phyloP scores from a whole-genome alignment of 2,797 vertebrate species.

The Lepilemur ruficaudatus region DNA sequence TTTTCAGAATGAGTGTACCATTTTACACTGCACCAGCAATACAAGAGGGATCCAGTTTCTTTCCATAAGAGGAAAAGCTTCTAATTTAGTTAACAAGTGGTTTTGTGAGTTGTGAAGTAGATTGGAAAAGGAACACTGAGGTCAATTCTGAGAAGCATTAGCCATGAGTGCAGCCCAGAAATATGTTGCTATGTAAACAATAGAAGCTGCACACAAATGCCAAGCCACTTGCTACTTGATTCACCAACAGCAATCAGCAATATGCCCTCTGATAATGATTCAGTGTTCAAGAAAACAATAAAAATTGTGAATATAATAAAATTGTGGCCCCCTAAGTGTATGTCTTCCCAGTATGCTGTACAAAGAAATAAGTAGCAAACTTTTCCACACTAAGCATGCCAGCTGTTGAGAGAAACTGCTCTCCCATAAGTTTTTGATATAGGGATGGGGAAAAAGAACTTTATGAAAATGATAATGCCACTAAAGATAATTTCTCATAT shows the following conservation, averaged over 20 bases:
- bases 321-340: background rate
- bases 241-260: background rate
- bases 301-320: background rate
- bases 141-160: conserved; percentile 3
- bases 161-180: background rate
- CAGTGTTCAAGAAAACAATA: background rate
- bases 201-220: background rate
- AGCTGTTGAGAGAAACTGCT: conserved; percentile 29
- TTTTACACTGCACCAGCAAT: conserved; percentile 16
- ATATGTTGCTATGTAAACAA: conserved; percentile 28
- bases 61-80: background rate
- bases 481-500: conserved; percentile 32
- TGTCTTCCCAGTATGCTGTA: background rate
- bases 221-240: background rate
- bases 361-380: conserved; percentile 6
- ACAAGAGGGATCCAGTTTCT: background rate
- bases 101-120: background rate
- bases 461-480: conserved; percentile 12
- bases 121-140: background rate
- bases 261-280: background rate
- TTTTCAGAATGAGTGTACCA: background rate
- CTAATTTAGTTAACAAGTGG: background rate
- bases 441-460: background rate
- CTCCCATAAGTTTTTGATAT: background rate
- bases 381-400: background rate